These are phyloP conservation scores for Euzetes globulus DNA, from an alignment of 2,888 invertebrate species.

Conservation along the genomic window DNA sequence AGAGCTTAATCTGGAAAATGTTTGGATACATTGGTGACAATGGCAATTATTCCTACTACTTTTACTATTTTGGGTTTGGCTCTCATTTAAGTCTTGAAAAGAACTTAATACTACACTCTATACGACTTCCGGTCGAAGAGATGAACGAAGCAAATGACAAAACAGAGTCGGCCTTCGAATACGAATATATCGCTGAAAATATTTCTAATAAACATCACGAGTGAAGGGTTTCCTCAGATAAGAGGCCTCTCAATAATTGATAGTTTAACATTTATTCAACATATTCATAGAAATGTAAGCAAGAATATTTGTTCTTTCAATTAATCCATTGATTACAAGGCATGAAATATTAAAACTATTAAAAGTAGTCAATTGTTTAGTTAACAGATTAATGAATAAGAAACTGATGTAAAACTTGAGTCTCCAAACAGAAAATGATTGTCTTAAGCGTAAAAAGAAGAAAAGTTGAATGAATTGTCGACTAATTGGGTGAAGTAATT, in stretches of 20 bases:
- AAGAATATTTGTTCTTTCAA: no score
- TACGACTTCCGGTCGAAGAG: constrained; percentile 16
- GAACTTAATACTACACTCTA: constrained; percentile 12
- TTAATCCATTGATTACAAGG: no score
- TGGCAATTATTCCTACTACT: not conserved
- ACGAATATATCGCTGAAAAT: constrained; percentile 2
- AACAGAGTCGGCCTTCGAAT: constrained; percentile 18
- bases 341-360: no score
- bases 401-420: no score
- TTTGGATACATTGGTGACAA: not conserved
- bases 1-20: constrained; percentile 1
- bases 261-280: not conserved
- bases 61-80: constrained; percentile 11
- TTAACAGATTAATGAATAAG: no score
- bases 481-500: no score
- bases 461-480: no score
- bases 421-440: no score
- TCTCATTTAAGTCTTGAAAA: not conserved
- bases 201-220: constrained; percentile 13
- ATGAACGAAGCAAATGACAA: constrained; percentile 22
- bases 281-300: no score
- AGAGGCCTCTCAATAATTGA: not conserved
- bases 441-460: no score
- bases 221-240: not conserved
- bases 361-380: no score